Conservation (phyloP, 2,113 vertebrate species). For the Anoura caudifer region DNA sequence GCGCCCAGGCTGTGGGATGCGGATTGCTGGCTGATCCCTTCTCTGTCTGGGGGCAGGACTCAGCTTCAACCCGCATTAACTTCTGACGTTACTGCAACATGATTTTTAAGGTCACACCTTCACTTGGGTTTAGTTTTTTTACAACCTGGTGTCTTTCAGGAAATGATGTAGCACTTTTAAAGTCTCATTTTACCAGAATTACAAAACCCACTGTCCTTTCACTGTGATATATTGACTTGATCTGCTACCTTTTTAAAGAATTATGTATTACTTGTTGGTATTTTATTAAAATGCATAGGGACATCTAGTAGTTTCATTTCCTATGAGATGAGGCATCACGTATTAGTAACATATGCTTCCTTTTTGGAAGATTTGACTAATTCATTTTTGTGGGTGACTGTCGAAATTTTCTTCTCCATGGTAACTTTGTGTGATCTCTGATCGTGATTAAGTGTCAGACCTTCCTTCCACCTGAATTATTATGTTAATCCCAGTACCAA, state of each 20-base stretch:
- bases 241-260: background rate
- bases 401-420: background rate
- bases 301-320: slow-evolving; percentile 26
- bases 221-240: background rate
- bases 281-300: slow-evolving; percentile 31
- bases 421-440: background rate
- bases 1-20: background rate
- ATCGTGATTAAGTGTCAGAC: background rate
- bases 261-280: background rate
- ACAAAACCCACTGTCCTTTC: background rate
- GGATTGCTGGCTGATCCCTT: background rate
- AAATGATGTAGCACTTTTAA: slow-evolving; percentile 16
- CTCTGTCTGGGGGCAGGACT: background rate
- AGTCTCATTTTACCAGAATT: slow-evolving; percentile 4
- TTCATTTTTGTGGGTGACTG: background rate
- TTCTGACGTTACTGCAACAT: background rate
- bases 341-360: background rate
- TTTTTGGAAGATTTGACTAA: background rate
- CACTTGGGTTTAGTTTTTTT: background rate
- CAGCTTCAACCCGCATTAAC: background rate
- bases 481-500: background rate
- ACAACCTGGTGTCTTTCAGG: slow-evolving; percentile 11
- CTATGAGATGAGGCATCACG: background rate
- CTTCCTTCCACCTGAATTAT: background rate
- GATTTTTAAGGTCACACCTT: background rate